phyloP scores from a whole-genome alignment of 2,113 vertebrate species.

The Psettodes erumei region DNA sequence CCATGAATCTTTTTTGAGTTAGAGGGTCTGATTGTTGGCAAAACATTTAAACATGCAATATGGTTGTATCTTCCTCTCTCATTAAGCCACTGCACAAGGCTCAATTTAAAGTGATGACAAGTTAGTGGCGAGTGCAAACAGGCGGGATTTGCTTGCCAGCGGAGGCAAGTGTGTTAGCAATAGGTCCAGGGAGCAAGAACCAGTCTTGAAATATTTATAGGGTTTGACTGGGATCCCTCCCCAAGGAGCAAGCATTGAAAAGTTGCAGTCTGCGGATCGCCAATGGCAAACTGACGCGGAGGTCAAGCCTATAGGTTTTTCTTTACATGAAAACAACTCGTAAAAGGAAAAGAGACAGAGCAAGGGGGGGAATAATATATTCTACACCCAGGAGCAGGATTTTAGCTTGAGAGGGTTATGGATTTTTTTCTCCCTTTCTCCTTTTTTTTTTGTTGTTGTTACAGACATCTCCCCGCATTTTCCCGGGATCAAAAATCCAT shows the following conservation, averaged over 20 bases:
- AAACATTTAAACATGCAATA: slow-evolving; percentile 65
- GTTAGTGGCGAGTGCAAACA: slow-evolving; percentile 71
- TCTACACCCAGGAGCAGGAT: slow-evolving; percentile 77
- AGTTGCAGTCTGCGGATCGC: slow-evolving; percentile 85
- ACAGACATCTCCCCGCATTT: slow-evolving; percentile 86
- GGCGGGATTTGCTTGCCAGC: slow-evolving; percentile 60
- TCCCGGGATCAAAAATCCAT: slow-evolving; percentile 87
- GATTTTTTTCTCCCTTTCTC: slow-evolving; percentile 68
- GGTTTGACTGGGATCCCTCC: slow-evolving; percentile 87
- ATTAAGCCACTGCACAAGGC: slow-evolving; percentile 63
- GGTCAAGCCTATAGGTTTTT: slow-evolving; percentile 89
- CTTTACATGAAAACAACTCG: slow-evolving; percentile 90
- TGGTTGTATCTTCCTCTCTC: slow-evolving; percentile 56
- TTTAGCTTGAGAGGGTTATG: slow-evolving; percentile 84
- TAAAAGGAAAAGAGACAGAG: slow-evolving; percentile 67
- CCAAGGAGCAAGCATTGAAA: slow-evolving; percentile 85
- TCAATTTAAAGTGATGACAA: slow-evolving; percentile 66
- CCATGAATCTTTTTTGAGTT: slow-evolving; percentile 52
- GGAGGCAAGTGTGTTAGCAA: slow-evolving; percentile 63
- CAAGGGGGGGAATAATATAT: slow-evolving; percentile 78
- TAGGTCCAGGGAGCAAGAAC: slow-evolving; percentile 75
- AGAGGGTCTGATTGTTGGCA: slow-evolving; percentile 65
- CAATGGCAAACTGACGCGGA: slow-evolving; percentile 84
- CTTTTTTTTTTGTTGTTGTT: slow-evolving; percentile 60
- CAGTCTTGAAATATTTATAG: slow-evolving; percentile 91